Conservation (phyloP, 2,797 vertebrate genomes). For the Myripristis jacobus region DNA sequence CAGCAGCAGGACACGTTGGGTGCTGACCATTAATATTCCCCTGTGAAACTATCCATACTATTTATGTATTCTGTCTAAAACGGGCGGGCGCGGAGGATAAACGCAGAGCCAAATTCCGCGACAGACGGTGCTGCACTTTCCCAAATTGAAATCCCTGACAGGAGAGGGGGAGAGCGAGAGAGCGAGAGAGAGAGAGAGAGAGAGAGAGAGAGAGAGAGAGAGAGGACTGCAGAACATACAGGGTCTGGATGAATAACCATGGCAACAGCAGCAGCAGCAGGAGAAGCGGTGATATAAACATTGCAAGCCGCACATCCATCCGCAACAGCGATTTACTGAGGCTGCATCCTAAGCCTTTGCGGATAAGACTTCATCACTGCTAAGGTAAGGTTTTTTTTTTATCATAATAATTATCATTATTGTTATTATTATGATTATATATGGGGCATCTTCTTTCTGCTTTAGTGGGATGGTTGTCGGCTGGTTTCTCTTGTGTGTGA, state of each 20-base stretch:
- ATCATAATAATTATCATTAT: too few species aligned
- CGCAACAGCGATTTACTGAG: constrained; percentile 50
- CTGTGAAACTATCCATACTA: constrained; percentile 40
- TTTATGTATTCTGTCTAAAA: constrained; percentile 27
- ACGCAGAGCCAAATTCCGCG: constrained; percentile 52
- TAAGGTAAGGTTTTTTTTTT: constrained; percentile 76
- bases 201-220: constrained; percentile 20
- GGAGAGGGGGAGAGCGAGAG: constrained; percentile 17
- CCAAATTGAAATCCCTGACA: constrained; percentile 63
- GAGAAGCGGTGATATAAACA: constrained; percentile 79
- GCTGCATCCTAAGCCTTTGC: constrained; percentile 57
- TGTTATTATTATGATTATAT: constrained; percentile 11
- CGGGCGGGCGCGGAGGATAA: constrained; percentile 33
- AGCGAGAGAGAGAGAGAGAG: constrained; percentile 22
- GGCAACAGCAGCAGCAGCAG: constrained; percentile 87
- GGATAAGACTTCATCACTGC: constrained; percentile 67
- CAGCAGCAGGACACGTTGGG: constrained; percentile 46
- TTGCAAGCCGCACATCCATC: constrained; percentile 65
- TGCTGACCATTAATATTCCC: constrained; percentile 63
- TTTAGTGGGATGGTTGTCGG: constrained; percentile 25
- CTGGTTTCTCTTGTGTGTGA: constrained; percentile 6
- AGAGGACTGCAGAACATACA: constrained; percentile 71
- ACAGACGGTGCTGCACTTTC: constrained; percentile 65
- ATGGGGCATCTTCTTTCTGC: constrained; percentile 43
- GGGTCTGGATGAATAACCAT: constrained; percentile 87